phyloP scores from a whole-genome alignment of 2,113 vertebrate species.

The Calyptommatus sinebrachiatus region DNA sequence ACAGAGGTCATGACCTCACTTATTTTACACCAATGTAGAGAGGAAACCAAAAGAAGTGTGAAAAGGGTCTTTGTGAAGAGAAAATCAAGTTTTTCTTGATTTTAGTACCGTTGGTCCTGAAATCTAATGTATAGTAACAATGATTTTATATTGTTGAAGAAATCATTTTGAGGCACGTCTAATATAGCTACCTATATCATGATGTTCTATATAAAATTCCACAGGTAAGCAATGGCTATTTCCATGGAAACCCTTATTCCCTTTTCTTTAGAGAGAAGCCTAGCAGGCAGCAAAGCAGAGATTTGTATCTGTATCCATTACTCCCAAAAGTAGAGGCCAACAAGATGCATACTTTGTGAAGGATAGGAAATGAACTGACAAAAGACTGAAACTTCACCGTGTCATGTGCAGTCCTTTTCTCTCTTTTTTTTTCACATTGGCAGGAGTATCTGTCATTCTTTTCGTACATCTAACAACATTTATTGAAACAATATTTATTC shows the following conservation, averaged over 20 bases:
- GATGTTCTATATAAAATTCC: conserved; percentile 8
- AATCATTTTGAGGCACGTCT: neutral
- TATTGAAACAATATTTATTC: neutral
- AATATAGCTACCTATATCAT: neutral
- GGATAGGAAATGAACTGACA: conserved; percentile 8
- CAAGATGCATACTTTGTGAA: neutral
- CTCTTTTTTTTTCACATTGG: too few relatives aligned
- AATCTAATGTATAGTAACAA: neutral
- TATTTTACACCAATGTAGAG: too few relatives aligned
- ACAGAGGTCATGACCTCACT: too few relatives aligned
- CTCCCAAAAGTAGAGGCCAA: conserved; percentile 2
- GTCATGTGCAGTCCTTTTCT: conserved; percentile 3
- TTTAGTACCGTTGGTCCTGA: neutral
- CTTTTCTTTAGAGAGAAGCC: conserved; percentile 11
- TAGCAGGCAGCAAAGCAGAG: conserved; percentile 14
- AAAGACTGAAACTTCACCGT: neutral
- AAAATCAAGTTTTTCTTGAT: neutral
- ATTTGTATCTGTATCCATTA: conserved; percentile 23
- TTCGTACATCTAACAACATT: neutral
- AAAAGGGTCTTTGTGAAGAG: neutral
- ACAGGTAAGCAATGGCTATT: conserved; percentile 19
- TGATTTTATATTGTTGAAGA: neutral
- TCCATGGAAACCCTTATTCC: conserved; percentile 2
- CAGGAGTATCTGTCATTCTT: neutral
- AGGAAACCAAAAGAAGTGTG: too few relatives aligned